Conservation (phyloP, 35 echinoderm and acorn worm species). For the Acanthaster planci region DNA sequence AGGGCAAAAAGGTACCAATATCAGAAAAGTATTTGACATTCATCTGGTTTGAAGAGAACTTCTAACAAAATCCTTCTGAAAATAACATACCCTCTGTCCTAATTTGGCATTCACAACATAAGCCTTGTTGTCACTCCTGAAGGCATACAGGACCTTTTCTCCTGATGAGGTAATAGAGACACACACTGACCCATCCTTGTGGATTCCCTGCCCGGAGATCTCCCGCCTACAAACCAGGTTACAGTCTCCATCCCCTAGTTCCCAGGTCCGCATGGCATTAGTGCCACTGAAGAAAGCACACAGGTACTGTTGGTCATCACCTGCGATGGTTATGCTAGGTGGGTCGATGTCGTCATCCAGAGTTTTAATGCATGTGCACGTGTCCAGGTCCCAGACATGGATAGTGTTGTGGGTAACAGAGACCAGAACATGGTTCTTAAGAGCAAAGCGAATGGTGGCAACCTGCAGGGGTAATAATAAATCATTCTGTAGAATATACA, state of each 20-base stretch:
- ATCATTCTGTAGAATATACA: too few species aligned
- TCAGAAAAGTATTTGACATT: too few species aligned
- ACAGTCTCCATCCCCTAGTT: slow-evolving; percentile 36
- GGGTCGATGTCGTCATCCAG: slow-evolving; percentile 88
- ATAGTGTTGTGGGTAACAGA: slow-evolving; percentile 55
- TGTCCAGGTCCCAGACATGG: slow-evolving; percentile 48
- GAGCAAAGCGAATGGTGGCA: slow-evolving; percentile 55
- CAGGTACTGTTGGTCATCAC: slow-evolving; percentile 56
- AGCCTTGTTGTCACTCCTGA: slow-evolving; percentile 78
- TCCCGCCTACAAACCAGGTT: slow-evolving; percentile 44
- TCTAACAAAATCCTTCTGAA: background rate
- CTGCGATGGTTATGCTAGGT: slow-evolving; percentile 66
- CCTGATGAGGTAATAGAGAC: slow-evolving; percentile 62
- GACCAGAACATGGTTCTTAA: slow-evolving; percentile 57
- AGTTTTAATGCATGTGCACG: slow-evolving; percentile 14
- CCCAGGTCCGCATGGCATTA: slow-evolving; percentile 91
- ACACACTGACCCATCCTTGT: slow-evolving; percentile 81
- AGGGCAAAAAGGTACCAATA: too few species aligned
- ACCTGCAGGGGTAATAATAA: slow-evolving; percentile 30
- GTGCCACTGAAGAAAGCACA: slow-evolving; percentile 88
- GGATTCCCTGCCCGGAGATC: slow-evolving; percentile 47
- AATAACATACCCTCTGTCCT: slow-evolving; percentile 67
- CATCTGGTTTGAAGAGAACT: too few species aligned
- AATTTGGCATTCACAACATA: slow-evolving; percentile 64
- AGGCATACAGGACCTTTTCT: slow-evolving; percentile 85